Evolutionary conservation across 2,888 invertebrate genomes (phyloP), one percentile per base, ranked within the genome.

Genomic region (Epinotia ramella): DNA sequence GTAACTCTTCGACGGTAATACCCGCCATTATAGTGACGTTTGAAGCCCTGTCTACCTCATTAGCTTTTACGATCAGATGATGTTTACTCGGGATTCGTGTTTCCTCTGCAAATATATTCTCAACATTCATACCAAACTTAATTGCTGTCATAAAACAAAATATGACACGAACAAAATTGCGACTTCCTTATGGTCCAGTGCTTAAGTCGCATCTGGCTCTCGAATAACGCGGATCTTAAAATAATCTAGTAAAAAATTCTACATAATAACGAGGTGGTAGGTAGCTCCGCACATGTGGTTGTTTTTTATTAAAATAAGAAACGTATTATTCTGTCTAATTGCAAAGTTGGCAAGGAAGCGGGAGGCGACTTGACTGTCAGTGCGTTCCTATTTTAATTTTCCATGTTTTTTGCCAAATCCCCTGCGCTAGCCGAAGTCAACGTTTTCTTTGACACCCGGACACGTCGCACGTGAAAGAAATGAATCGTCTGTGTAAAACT

Each of bases 321-420:
- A 86, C 84, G 77, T 85, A 87, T 87, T 86, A 87, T 89, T 89
- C 87, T 87, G 86, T 90, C 87, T 91, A 92, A 94, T 93, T 91
- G 90, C 90, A 90, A 93, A 92, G 87, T 94, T 94, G 94, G 94
- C 94, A 94, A 89, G 90, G 90, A 90, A 89, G 89, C 87, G 79
- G 84, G 81, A 87, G 85, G 85, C 86, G 87, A 87, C 89, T 81
- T 85, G 85, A 86, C 89, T 92, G 93, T 92, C 93, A 91, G 85
- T 88, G 89, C 82, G 84, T 86, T 89, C 87, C 91, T 90, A 91
- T 91, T 91, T 88, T 90, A 90, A 89, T 87, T 86, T 81, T 82
- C 82, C 83, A 82, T 84, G 85, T 84, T 87, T 91, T 90, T 92
- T 94, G 94, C 92, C 94, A 92, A 90, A 91, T 87, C 83, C 82